These are phyloP conservation scores for Campaea margaritaria DNA, from an alignment of 2,888 invertebrate genomes.

Conservation along the genomic window DNA sequence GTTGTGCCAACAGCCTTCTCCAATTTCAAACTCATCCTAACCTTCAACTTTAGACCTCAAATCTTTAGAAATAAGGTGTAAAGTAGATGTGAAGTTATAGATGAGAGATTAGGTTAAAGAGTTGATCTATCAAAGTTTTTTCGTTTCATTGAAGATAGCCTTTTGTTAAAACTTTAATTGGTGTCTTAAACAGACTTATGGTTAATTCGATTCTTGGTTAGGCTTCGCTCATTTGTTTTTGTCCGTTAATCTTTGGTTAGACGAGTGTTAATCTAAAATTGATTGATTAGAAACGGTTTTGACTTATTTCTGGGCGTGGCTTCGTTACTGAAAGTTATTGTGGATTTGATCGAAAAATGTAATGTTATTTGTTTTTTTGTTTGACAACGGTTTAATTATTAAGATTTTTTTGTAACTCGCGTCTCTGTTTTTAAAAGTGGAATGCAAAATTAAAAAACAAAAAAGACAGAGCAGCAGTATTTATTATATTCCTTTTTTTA, in stretches of 20 bases:
- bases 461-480: too few relatives aligned
- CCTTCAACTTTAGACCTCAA: constrained; percentile 47
- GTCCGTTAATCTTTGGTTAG: constrained; percentile 65
- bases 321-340: constrained; percentile 57
- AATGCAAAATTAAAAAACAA: too few relatives aligned
- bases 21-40: constrained; percentile 51
- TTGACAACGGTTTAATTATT: not conserved
- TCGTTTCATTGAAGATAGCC: constrained; percentile 82
- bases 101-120: constrained; percentile 81
- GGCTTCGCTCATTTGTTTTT: constrained; percentile 77
- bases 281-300: constrained; percentile 78
- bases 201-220: constrained; percentile 81
- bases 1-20: constrained; percentile 84
- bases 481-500: too few relatives aligned
- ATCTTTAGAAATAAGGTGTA: constrained; percentile 40
- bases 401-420: too few relatives aligned
- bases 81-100: constrained; percentile 29
- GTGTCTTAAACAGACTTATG: constrained; percentile 78
- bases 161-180: constrained; percentile 83
- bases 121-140: constrained; percentile 84
- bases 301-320: constrained; percentile 65
- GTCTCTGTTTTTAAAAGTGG: too few relatives aligned
- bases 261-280: constrained; percentile 79
- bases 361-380: constrained; percentile 17
- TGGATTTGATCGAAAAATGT: constrained; percentile 53